These are phyloP conservation scores for Crocodylus rhombifer DNA, from an alignment of 2,797 vertebrate genomes.

Conservation along the genomic window DNA sequence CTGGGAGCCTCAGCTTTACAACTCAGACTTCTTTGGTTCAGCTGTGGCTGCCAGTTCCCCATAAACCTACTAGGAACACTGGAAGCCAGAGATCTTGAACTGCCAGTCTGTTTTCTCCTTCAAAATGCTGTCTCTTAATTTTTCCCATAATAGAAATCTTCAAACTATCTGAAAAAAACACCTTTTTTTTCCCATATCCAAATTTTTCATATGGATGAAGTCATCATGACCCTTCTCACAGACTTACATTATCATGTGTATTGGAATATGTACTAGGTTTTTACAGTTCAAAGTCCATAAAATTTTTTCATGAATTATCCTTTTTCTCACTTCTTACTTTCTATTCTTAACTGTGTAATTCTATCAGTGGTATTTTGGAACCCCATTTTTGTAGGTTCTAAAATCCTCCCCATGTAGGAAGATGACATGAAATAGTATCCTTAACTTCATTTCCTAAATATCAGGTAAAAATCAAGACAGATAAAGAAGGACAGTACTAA, in stretches of 20 bases:
- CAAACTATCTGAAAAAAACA: too few relatives aligned
- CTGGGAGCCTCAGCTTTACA: too few relatives aligned
- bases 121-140: too few relatives aligned
- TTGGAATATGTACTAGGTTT: constrained; percentile 34
- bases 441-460: neutral
- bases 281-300: neutral
- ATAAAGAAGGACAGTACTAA: constrained; percentile 28
- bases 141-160: too few relatives aligned
- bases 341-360: constrained; percentile 42
- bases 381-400: neutral
- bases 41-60: too few relatives aligned
- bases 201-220: neutral
- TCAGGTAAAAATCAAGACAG: neutral
- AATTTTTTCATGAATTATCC: neutral
- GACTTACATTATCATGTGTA: constrained; percentile 32
- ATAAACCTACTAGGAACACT: too few relatives aligned
- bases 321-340: constrained; percentile 40
- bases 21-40: too few relatives aligned
- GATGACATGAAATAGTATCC: constrained; percentile 1
- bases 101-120: too few relatives aligned
- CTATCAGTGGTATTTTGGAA: constrained; percentile 7
- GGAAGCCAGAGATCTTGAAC: too few relatives aligned
- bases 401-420: constrained; percentile 16
- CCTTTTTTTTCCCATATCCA: too few relatives aligned
- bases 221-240: constrained; percentile 40